Evolutionary conservation across 2,797 vertebrate species (phyloP).

Genomic region (Phylloscopus collybita): DNA sequence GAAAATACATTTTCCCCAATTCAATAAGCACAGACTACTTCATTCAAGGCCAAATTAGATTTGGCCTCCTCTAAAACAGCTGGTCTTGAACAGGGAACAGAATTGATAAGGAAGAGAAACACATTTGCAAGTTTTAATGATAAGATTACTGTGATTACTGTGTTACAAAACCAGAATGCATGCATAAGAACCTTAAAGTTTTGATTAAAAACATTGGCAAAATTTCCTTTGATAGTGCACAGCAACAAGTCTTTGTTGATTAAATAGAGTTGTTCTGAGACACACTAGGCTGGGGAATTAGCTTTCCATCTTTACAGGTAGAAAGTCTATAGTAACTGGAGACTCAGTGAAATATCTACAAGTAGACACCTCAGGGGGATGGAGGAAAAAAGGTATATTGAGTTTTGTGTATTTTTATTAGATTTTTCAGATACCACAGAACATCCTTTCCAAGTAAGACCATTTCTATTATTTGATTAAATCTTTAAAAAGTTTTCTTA

Average conservation of each 20-base stretch:
- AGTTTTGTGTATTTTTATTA: background rate
- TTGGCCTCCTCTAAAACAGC: background rate
- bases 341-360: background rate
- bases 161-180: background rate
- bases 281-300: background rate
- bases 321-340: background rate
- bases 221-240: background rate
- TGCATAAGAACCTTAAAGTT: background rate
- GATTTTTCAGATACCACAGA: background rate
- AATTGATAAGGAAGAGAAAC: background rate
- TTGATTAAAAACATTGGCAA: background rate
- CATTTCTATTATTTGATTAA: background rate
- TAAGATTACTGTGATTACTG: background rate
- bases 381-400: background rate
- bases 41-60: conserved; percentile 18
- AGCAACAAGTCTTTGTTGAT: background rate
- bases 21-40: background rate
- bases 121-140: background rate
- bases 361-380: background rate
- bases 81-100: background rate
- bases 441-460: background rate
- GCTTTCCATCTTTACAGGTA: background rate
- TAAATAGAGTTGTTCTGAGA: background rate
- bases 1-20: background rate
- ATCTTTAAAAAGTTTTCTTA: background rate